Conservation (phyloP, 2,888 invertebrate species). For the Stegana nigrithorax region DNA sequence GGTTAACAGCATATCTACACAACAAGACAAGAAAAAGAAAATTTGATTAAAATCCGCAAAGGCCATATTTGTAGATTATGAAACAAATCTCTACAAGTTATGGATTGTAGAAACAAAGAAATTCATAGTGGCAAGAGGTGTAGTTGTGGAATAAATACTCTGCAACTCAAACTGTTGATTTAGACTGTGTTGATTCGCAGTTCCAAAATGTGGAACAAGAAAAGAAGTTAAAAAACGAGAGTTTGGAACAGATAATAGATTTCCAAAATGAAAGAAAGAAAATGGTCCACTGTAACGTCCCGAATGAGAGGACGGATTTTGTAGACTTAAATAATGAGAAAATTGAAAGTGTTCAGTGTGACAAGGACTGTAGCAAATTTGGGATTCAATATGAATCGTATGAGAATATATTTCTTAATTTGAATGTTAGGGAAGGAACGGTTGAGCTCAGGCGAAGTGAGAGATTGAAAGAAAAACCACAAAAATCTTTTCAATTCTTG, state of each 20-base stretch:
- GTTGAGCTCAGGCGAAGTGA: too few species aligned
- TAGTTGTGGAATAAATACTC: too few species aligned
- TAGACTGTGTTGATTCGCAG: too few species aligned
- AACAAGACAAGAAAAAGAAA: not conserved
- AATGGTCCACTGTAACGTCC: not conserved
- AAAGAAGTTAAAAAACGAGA: slow-evolving; percentile 13
- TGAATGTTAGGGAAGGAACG: too few species aligned
- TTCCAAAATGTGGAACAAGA: too few species aligned
- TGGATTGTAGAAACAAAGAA: not conserved
- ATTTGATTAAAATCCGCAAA: not conserved
- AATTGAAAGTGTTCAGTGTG: too few species aligned
- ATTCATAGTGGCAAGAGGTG: not conserved
- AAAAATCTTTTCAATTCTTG: too few species aligned
- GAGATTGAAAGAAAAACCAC: slow-evolving; percentile 22
- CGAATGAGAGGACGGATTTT: not conserved
- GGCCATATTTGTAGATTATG: slow-evolving; percentile 47
- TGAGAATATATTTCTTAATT: too few species aligned
- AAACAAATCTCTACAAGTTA: not conserved
- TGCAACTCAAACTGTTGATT: too few species aligned
- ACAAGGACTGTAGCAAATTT: too few species aligned
- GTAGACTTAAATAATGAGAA: too few species aligned
- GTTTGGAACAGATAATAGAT: slow-evolving; percentile 9
- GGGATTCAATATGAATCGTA: too few species aligned
- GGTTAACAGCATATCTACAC: not conserved
- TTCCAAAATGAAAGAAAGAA: slow-evolving; percentile 18